phyloP scores from a whole-genome alignment of 2,113 vertebrate genomes.

The Corythaeola cristata region DNA sequence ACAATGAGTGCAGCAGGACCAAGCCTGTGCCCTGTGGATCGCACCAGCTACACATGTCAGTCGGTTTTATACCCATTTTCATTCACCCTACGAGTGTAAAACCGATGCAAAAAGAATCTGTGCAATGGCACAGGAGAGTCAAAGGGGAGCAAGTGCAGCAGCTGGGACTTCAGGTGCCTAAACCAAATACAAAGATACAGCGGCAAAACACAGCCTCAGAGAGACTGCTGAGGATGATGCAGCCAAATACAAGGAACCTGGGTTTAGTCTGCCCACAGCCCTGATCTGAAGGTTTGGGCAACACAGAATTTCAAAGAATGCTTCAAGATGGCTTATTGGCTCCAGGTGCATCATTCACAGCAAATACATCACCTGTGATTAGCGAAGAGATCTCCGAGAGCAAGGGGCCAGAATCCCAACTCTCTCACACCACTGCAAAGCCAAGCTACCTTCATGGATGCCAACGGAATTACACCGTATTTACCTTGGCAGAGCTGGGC shows the following conservation, averaged over 20 bases:
- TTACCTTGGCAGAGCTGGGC: slow-evolving; percentile 15
- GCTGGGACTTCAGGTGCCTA: not conserved
- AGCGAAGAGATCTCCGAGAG: not conserved
- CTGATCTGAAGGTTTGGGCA: not conserved
- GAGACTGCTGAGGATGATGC: not conserved
- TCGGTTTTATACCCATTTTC: not conserved
- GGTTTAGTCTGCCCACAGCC: not conserved
- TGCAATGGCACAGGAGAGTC: not conserved
- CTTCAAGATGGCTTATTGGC: slow-evolving; percentile 57
- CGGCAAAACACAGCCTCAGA: not conserved
- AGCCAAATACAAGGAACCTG: not conserved
- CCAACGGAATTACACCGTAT: not conserved
- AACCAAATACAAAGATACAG: not conserved
- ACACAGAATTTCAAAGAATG: slow-evolving; percentile 5
- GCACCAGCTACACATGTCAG: not conserved
- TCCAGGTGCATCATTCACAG: not conserved
- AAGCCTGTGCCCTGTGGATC: not conserved
- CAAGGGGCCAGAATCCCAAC: not conserved
- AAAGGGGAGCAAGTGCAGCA: not conserved
- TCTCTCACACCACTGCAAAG: slow-evolving; percentile 23
- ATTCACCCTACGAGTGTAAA: not conserved
- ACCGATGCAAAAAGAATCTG: not conserved
- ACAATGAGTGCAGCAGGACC: not conserved
- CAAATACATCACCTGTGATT: not conserved
- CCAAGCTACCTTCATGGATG: slow-evolving; percentile 7